These are phyloP conservation scores for Malthinus seriepunctatus DNA, from an alignment of 2,888 invertebrate genomes.

Conservation along the genomic window DNA sequence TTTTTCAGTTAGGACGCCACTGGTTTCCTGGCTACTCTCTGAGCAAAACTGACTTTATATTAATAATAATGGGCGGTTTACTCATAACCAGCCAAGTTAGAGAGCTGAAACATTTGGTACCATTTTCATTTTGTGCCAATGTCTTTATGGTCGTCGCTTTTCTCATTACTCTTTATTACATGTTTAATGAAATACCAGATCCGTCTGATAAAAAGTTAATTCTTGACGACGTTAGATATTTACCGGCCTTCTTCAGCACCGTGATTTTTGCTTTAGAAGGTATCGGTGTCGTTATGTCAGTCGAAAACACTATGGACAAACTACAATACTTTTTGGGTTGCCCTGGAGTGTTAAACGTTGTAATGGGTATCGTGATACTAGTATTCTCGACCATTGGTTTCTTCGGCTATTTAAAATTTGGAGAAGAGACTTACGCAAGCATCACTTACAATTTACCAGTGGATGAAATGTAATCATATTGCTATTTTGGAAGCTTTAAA, in stretches of 20 bases:
- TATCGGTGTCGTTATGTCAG: conserved; percentile 90
- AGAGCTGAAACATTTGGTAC: conserved; percentile 81
- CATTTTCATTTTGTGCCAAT: conserved; percentile 88
- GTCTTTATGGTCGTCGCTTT: conserved; percentile 74
- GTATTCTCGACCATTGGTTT: conserved; percentile 86
- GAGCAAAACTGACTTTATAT: conserved; percentile 62
- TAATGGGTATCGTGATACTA: conserved; percentile 79
- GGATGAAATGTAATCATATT: conserved; percentile 61
- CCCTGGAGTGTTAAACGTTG: conserved; percentile 84
- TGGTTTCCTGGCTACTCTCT: neutral
- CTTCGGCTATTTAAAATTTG: conserved; percentile 87
- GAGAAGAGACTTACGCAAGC: conserved; percentile 70
- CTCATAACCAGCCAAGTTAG: conserved; percentile 74
- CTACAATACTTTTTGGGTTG: conserved; percentile 80
- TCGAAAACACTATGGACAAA: conserved; percentile 89
- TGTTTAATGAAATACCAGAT: conserved; percentile 65
- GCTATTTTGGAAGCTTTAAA: neutral
- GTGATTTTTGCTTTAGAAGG: conserved; percentile 98
- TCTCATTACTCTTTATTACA: conserved; percentile 79
- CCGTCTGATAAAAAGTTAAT: conserved; percentile 53
- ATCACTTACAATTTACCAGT: conserved; percentile 83
- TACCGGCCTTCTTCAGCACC: conserved; percentile 92
- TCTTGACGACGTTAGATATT: conserved; percentile 60
- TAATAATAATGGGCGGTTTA: conserved; percentile 69
- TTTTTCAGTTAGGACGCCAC: conserved; percentile 4